Evolutionary conservation across 2,888 invertebrate species (phyloP), one percentile per base, ranked within the genome.

Genomic region (Panzeria rudis): DNA sequence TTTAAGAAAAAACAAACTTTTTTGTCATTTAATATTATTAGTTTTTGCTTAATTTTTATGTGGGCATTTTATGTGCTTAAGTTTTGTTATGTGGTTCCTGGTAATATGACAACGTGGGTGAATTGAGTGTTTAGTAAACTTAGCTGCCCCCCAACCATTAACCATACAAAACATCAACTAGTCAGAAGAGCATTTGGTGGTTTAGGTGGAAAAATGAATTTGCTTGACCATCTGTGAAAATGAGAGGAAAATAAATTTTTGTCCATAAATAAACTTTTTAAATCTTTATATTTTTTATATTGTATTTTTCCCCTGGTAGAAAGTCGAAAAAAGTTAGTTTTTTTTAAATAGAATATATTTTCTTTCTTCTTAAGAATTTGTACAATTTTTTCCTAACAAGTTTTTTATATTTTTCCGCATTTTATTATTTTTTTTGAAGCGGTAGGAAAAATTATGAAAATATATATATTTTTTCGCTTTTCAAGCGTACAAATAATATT

Each of bases 211-310:
- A 56, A 77, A 83, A 82, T 77, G 62, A 80, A 84, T 87, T 87
- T 87, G 86, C 86, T 84, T 87, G 87, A 87, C 87, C 87, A 88
- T 86, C 88, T 88, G 88, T 87, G 86, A 87, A 88, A 87, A 86
- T 86, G 80, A 76, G 69, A 76, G 73, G 62, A 89, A 88, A 88
- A 89, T 83, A 66, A 76, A 84, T 86, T 81, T 75, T 86, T 87
- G 86, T 71, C 59, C 82, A 81, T 79, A 87, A 83, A 84, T 83
- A 86, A 82, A 83, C 80, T 79, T 84, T 83, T 83, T 76, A 86
- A 86, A 86, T 86, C 71, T 86, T 87, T 84, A 20, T 73, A 35
- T n/a, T 77, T 29, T 13, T 47, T 41, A 38, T 47, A 54, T 47
- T 44, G 41, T 68, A 32, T 50, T 62, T 72, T 68, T 64, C 61